Conservation (phyloP, 2,888 invertebrate species). For the Hypolimnas misippus region DNA sequence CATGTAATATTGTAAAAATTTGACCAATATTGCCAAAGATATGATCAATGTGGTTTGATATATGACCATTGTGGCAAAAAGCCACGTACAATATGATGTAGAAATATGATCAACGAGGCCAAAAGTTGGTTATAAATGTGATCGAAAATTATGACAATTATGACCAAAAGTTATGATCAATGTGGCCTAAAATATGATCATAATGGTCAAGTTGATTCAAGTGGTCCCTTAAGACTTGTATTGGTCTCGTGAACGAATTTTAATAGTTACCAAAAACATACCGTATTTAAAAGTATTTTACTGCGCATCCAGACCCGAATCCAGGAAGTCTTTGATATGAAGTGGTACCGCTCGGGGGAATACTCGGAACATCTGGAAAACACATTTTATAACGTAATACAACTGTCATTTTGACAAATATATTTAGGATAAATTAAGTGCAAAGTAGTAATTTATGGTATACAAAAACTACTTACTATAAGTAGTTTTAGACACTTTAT, state of each 20-base stretch:
- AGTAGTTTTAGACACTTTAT: too few relatives aligned
- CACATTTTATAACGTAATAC: not conserved
- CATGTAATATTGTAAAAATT: not conserved
- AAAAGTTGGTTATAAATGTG: too few relatives aligned
- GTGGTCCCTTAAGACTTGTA: not conserved
- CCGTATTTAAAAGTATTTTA: constrained; percentile 32
- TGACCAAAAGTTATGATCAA: not conserved
- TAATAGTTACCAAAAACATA: not conserved
- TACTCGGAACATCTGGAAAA: constrained; percentile 79
- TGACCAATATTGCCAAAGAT: not conserved
- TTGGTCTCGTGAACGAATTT: not conserved
- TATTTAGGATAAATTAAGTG: too few relatives aligned
- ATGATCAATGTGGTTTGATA: not conserved
- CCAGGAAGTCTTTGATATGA: constrained; percentile 85
- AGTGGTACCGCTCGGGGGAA: constrained; percentile 81
- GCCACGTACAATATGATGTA: too few relatives aligned
- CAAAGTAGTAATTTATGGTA: too few relatives aligned
- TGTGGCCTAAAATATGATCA: not conserved
- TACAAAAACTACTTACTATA: too few relatives aligned
- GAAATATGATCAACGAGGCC: too few relatives aligned
- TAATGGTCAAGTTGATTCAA: not conserved
- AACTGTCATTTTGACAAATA: too few relatives aligned
- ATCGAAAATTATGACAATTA: not conserved
- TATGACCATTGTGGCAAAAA: not conserved
- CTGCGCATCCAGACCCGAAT: constrained; percentile 86